Conservation (phyloP, 2,888 invertebrate species). For the Cheilosia pagana region DNA sequence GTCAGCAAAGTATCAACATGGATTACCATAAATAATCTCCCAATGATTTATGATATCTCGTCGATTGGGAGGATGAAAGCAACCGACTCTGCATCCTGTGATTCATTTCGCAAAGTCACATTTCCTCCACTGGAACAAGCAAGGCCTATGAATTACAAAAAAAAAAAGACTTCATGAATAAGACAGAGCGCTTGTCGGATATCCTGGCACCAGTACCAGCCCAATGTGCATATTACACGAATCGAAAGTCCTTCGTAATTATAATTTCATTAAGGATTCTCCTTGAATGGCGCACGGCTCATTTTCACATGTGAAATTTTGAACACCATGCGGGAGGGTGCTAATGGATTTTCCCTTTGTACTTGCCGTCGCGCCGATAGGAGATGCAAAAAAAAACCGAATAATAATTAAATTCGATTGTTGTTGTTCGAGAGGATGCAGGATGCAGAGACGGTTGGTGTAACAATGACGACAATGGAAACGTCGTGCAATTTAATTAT, state of each 20-base stretch:
- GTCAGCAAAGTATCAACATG: constrained; percentile 54
- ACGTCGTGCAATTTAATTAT: constrained; percentile 53
- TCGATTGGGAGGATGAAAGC: constrained; percentile 12
- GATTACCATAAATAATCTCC: constrained; percentile 61
- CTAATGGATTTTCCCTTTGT: constrained; percentile 65
- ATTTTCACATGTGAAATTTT: constrained; percentile 35
- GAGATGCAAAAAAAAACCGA: constrained; percentile 38
- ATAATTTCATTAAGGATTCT: constrained; percentile 65
- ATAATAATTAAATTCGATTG: constrained; percentile 54
- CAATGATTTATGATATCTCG: constrained; percentile 43
- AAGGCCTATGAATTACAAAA: constrained; percentile 34
- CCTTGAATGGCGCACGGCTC: constrained; percentile 12
- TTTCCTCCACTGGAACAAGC: constrained; percentile 5
- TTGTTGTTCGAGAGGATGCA: constrained; percentile 36
- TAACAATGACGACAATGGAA: constrained; percentile 10
- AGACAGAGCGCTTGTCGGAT: constrained; percentile 35
- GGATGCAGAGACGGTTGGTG: constrained; percentile 28
- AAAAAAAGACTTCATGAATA: background rate
- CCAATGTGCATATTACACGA: constrained; percentile 31
- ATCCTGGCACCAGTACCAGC: constrained; percentile 25
- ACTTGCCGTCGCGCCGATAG: constrained; percentile 23
- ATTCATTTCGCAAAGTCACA: constrained; percentile 30
- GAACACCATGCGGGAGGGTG: constrained; percentile 39
- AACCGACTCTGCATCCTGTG: constrained; percentile 10
- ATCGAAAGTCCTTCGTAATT: constrained; percentile 63